Evolutionary conservation across 2,888 invertebrate species (phyloP).

Genomic region (Gonocerus acuteangulatus): DNA sequence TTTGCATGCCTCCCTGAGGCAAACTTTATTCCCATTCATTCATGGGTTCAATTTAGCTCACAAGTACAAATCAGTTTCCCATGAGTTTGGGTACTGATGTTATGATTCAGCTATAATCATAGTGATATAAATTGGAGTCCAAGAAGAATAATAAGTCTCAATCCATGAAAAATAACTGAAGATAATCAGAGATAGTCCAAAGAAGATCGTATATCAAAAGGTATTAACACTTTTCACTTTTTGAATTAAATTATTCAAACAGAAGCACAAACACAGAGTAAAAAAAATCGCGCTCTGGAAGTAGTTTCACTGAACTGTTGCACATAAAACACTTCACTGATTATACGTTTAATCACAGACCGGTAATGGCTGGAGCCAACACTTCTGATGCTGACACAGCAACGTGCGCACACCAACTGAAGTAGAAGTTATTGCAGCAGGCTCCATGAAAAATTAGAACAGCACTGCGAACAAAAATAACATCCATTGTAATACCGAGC

Average conservation of each 20-base stretch:
- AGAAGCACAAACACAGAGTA: too few species aligned
- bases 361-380: conserved; percentile 19
- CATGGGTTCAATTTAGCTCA: conserved; percentile 36
- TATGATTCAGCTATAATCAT: too few species aligned
- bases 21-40: conserved; percentile 41
- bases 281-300: too few species aligned
- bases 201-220: too few species aligned
- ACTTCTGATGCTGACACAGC: conserved; percentile 18
- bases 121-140: too few species aligned
- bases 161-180: too few species aligned
- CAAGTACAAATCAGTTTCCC: too few species aligned
- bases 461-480: conserved; percentile 13
- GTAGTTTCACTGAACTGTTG: conserved; percentile 10
- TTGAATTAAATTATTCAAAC: too few species aligned
- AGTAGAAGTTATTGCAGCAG: conserved; percentile 1
- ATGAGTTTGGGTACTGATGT: too few species aligned
- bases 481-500: neutral
- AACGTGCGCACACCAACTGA: conserved; percentile 25
- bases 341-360: conserved; percentile 9
- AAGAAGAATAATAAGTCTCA: too few species aligned
- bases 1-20: conserved; percentile 51
- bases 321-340: conserved; percentile 20
- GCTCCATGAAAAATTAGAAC: conserved; percentile 8
- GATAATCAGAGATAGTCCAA: too few species aligned
- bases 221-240: too few species aligned